These are phyloP conservation scores for Gari tellinella DNA, from an alignment of 2,888 invertebrate species.

Conservation along the genomic window DNA sequence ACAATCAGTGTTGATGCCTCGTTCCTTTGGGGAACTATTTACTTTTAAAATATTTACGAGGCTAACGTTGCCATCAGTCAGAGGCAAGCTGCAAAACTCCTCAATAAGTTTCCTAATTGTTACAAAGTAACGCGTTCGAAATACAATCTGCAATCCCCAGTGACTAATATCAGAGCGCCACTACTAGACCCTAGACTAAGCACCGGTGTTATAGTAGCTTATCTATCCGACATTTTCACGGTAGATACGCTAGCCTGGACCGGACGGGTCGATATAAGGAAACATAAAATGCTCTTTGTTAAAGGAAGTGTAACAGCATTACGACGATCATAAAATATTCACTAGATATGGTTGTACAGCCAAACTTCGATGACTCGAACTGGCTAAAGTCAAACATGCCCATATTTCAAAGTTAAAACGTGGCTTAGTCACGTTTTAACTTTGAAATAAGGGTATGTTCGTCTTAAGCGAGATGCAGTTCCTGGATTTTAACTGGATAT, in stretches of 20 bases:
- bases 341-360: conserved; percentile 1
- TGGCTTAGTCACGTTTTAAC: no score
- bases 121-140: conserved; percentile 35
- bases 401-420: no score
- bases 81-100: conserved; percentile 29
- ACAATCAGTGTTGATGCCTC: conserved; percentile 3
- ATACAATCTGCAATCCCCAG: conserved; percentile 25
- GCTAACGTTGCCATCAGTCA: conserved; percentile 18
- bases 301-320: conserved; percentile 4
- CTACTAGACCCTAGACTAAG: not conserved
- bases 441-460: no score
- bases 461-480: not conserved
- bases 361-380: no score
- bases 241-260: conserved; percentile 5
- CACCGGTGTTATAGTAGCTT: conserved; percentile 21
- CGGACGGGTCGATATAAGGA: conserved; percentile 8
- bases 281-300: conserved; percentile 17
- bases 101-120: conserved; percentile 35
- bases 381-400: no score
- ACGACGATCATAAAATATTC: conserved; percentile 9
- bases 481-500: no score
- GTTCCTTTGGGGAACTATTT: conserved; percentile 23
- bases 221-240: not conserved
- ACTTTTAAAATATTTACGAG: conserved; percentile 42
- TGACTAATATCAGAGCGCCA: conserved; percentile 19